phyloP scores from a whole-genome alignment of 2,113 vertebrate species.

The Channa argus region DNA sequence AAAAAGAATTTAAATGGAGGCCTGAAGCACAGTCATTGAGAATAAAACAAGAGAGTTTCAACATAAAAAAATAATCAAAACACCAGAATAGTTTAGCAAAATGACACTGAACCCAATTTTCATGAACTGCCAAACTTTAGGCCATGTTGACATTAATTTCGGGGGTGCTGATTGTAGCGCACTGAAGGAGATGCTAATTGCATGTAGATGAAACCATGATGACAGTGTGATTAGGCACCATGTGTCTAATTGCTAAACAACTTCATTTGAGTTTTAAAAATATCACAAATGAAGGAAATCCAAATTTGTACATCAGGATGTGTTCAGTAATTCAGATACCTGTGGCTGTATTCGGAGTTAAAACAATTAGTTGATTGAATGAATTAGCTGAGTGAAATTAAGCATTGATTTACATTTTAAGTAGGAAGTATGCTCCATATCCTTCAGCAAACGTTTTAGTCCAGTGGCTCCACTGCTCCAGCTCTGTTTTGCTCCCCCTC shows the following conservation, averaged over 20 bases:
- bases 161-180: constrained; percentile 25
- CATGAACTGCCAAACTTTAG: constrained; percentile 9
- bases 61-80: neutral
- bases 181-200: constrained; percentile 40
- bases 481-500: neutral
- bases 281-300: constrained; percentile 23
- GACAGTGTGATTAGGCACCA: constrained; percentile 34
- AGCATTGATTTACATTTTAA: neutral
- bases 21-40: neutral
- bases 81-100: constrained; percentile 8
- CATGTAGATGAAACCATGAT: constrained; percentile 38
- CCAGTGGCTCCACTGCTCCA: neutral
- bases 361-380: neutral
- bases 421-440: too few species aligned
- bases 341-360: neutral
- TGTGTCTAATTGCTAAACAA: constrained; percentile 34
- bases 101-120: constrained; percentile 28
- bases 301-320: constrained; percentile 3
- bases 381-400: neutral
- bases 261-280: constrained; percentile 12
- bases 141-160: constrained; percentile 37
- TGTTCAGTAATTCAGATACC: neutral
- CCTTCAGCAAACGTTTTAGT: too few species aligned
- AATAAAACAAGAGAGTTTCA: constrained; percentile 2
- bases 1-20: constrained; percentile 6